These are phyloP conservation scores for Philhelius pedissequus DNA, from an alignment of 2,888 invertebrate species.

Conservation along the genomic window DNA sequence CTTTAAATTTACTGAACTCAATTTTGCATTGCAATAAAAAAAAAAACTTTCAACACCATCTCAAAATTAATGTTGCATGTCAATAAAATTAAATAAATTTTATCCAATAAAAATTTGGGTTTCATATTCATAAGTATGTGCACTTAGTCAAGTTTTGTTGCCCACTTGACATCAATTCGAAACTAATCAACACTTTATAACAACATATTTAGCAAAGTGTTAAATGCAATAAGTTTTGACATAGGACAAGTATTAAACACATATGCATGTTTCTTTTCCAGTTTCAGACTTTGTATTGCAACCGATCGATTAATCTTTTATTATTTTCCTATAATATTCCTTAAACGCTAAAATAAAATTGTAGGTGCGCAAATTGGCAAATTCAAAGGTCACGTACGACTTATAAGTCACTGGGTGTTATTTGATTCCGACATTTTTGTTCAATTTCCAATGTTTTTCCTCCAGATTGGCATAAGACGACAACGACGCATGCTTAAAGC, in stretches of 20 bases:
- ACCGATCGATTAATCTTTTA: neutral
- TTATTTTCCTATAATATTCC: neutral
- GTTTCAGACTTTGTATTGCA: neutral
- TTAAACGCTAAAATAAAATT: neutral
- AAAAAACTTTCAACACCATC: no score
- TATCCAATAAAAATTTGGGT: neutral
- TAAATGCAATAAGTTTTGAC: conserved; percentile 47
- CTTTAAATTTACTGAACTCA: no score
- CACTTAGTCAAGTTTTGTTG: neutral
- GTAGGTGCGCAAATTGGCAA: conserved; percentile 55
- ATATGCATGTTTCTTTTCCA: neutral
- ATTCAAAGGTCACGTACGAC: conserved; percentile 53
- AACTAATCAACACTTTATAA: conserved; percentile 11
- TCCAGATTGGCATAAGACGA: conserved; percentile 13
- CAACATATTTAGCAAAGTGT: neutral
- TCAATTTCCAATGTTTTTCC: conserved; percentile 35
- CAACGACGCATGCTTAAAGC: neutral
- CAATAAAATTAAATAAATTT: neutral
- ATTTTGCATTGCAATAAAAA: no score
- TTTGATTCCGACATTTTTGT: conserved; percentile 62
- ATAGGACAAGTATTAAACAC: conserved; percentile 31
- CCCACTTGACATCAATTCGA: conserved; percentile 10
- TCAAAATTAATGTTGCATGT: no score
- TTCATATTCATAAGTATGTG: neutral
- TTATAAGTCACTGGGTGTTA: conserved; percentile 64